Base-by-base conservation (phyloP, 1,140 invertebrate species). In the Phortica variegata region DNA sequence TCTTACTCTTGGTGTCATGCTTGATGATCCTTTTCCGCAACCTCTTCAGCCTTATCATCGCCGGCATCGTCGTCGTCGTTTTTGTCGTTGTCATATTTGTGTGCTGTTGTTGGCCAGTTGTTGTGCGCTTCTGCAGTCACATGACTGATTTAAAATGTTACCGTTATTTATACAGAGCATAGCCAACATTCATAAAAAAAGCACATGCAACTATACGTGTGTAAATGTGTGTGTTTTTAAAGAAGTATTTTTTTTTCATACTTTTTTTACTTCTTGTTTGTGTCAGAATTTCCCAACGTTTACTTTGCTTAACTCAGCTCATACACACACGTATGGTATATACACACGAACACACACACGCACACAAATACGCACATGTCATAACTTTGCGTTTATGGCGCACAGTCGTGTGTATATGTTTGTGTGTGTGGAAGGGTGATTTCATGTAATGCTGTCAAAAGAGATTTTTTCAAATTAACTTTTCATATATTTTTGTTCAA, bases 381-480 rank as follows among this genome's bases (percentile, higher is more conserved):
- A 36, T 13, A 36, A 36, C 13, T 36, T 36, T 8, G 33, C 16
- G 33, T n/a, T 36, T n/a, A 26, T 26, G 10, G n/a, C n/a, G n/a
- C n/a, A n/a, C n/a, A n/a, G n/a, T n/a, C n/a, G n/a, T n/a, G n/a
- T n/a, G n/a, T n/a, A n/a, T n/a, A n/a, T n/a, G n/a, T n/a, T n/a
- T n/a, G n/a, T n/a, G n/a, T n/a, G n/a, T n/a, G n/a, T n/a, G n/a
- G n/a, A n/a, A n/a, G n/a, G n/a, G n/a, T n/a, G n/a, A n/a, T n/a
- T n/a, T n/a, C n/a, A n/a, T n/a, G n/a, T n/a, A n/a, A 6, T 31
- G 54, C 63, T 68, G 65, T 68, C 65, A 68, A 68, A 68, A 68
- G 65, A 68, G 60, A 68, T 68, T 68, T 68, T 68, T 68, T 68
- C 65, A 68, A 68, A 68, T 68, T 68, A 68, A 68, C 65, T 68